Conservation (phyloP, 2,113 vertebrate species). For the Leucosticte australis region DNA sequence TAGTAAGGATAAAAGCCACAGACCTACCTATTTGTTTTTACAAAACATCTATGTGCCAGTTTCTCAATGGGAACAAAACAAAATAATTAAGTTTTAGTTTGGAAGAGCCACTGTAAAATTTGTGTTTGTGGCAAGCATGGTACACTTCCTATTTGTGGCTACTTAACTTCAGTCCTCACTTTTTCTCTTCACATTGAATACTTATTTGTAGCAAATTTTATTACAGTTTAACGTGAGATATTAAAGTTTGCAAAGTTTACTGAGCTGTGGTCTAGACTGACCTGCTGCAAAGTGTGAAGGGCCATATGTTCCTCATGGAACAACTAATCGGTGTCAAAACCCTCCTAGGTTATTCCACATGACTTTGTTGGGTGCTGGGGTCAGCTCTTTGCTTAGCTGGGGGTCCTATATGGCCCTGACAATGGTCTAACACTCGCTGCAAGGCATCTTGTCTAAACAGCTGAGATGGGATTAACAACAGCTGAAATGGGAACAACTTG, state of each 20-base stretch:
- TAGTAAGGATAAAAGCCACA: background rate
- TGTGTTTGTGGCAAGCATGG: background rate
- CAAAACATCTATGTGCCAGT: background rate
- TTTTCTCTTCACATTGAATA: background rate
- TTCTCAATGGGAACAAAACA: background rate
- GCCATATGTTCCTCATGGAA: background rate
- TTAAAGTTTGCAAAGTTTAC: background rate
- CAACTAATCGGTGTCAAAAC: background rate
- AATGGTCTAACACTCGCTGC: background rate
- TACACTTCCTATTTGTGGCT: background rate
- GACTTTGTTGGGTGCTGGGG: background rate
- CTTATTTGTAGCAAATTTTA: background rate
- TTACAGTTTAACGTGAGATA: background rate
- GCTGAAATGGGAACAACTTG: too few relatives aligned
- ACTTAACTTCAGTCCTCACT: background rate
- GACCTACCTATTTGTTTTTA: background rate
- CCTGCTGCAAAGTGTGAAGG: background rate
- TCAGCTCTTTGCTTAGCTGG: background rate
- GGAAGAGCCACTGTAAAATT: background rate
- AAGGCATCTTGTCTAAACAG: background rate
- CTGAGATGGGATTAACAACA: too few relatives aligned
- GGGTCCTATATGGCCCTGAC: background rate
- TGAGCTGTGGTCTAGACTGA: background rate
- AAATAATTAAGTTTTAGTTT: background rate
- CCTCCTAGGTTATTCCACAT: background rate